Percentiles rank a stretch among this genome's conserved stretches.
phyloP scores from a whole-genome alignment of 2,797 vertebrate species.

The Pantherophis alleghaniensis region DNA sequence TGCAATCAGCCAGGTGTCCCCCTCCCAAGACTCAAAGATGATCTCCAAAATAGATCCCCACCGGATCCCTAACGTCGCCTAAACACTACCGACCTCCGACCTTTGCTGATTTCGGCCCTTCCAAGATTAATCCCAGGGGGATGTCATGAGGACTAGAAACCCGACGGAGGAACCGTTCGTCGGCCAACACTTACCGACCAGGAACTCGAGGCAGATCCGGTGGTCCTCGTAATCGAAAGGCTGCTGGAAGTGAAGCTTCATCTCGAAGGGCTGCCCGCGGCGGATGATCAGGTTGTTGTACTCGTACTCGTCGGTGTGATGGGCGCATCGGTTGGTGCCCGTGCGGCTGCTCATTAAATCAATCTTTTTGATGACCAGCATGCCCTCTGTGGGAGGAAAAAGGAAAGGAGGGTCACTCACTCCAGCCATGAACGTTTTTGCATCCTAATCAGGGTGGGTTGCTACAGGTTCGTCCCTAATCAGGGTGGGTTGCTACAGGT shows the following conservation, averaged over 20 bases:
- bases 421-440: not conserved
- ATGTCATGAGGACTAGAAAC: not conserved
- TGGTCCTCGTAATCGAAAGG: slow-evolving; percentile 75
- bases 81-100: no score
- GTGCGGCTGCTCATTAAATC: slow-evolving; percentile 77
- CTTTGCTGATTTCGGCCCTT: not conserved
- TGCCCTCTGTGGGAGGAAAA: slow-evolving; percentile 67
- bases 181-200: slow-evolving; percentile 72
- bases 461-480: not conserved
- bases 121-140: not conserved
- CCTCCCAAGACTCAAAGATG: not conserved
- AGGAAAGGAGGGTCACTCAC: not conserved
- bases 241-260: slow-evolving; percentile 77
- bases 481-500: no score
- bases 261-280: slow-evolving; percentile 83
- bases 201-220: slow-evolving; percentile 79
- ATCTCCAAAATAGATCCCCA: not conserved
- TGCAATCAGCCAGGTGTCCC: not conserved
- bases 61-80: not conserved
- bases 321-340: slow-evolving; percentile 76
- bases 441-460: not conserved
- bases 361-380: slow-evolving; percentile 75
- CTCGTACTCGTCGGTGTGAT: slow-evolving; percentile 82
- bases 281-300: slow-evolving; percentile 81
- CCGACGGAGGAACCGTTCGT: accelerated